Conservation (phyloP, 64 coral and sea anemone species). For the Anthopleura sola region DNA sequence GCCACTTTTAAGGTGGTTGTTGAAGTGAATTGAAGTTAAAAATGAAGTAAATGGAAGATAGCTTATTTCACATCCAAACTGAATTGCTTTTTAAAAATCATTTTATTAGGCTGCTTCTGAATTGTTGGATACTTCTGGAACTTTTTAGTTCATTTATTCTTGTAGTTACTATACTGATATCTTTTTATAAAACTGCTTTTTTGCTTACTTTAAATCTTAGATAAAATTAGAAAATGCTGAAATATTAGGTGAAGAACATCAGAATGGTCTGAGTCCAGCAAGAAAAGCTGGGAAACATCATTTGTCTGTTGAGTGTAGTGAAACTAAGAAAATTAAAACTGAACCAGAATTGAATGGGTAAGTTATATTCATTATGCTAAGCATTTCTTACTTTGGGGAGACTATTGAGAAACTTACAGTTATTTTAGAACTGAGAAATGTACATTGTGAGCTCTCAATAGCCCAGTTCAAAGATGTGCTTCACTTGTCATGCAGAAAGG, state of each 20-base stretch:
- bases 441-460: too few species aligned
- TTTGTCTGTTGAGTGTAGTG: conserved; percentile 4
- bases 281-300: conserved; percentile 20
- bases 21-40: too few species aligned
- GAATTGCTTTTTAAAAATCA: too few species aligned
- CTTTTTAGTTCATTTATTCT: background rate
- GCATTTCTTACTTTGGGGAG: too few species aligned
- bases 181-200: background rate
- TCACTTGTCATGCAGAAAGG: too few species aligned
- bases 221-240: background rate
- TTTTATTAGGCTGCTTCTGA: too few species aligned
- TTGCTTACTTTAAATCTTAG: background rate
- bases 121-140: too few species aligned
- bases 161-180: too few species aligned
- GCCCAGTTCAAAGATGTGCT: too few species aligned
- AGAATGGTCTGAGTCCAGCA: conserved; percentile 12
- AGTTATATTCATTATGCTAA: background rate
- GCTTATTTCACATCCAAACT: too few species aligned
- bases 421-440: background rate
- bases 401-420: background rate
- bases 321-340: background rate
- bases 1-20: too few species aligned
- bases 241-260: background rate
- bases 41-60: too few species aligned
- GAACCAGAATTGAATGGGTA: background rate